Evolutionary conservation across 2,888 invertebrate species (phyloP), one percentile per base, ranked within the genome.

Genomic region (Heterodera filipjevi): DNA sequence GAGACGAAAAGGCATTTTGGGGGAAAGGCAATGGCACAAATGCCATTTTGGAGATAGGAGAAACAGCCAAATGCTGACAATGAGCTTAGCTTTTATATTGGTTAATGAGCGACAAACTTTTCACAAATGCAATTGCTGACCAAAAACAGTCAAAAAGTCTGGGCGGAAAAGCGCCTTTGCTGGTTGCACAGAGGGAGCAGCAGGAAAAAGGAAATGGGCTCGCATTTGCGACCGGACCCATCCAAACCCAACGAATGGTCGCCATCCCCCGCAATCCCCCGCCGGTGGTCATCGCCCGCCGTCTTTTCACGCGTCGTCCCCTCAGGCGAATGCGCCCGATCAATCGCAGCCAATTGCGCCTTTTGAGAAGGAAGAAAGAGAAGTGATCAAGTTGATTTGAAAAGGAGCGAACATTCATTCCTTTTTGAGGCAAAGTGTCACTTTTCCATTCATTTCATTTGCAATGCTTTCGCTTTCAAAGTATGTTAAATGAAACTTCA

Each of bases 321-420:
- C 53, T 19, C 53, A 22, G 53, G 53, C 53, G 53, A 53, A 19
- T 22, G 53, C 59, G 59, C 59, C 59, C 59, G 22, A 59, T 59
- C 59, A 27, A 59, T 59, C 27, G 59, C 59, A 27, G 59, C n/a
- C n/a, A 59, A 59, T 59, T 59, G 59, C 59, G 27, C 59, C n/a
- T 59, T 59, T 59, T 59, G 22, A 8, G 59, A 12, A 0, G 27
- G 27, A 12, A n/a, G 59, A 59, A 1, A 59, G 27, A 59, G 12
- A 27, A 8, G n/a, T 27, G 59, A 27, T 6, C 27, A 27, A 12
- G 12, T 10, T 59, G 12, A 39, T 39, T 39, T 39, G 39, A 39
- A 39, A 39, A 39, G 39, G 8, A 39, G 39, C 39, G 39, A 39
- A 39, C 39, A 39, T 39, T n/a, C n/a, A n/a, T n/a, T n/a, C n/a